These are phyloP conservation scores for Villa cingulata DNA, from an alignment of 2,888 invertebrate genomes.

Conservation along the genomic window DNA sequence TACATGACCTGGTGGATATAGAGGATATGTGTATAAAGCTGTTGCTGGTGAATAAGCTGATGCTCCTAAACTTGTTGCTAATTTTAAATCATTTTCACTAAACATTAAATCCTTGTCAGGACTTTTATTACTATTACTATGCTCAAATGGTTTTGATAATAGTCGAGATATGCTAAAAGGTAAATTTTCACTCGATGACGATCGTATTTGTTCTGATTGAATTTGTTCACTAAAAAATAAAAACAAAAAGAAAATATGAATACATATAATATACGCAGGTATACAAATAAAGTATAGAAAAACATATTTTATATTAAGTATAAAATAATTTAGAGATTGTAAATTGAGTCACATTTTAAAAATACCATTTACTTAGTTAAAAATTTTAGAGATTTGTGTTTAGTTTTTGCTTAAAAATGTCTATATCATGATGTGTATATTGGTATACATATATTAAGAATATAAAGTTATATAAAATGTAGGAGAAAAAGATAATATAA, in stretches of 20 bases:
- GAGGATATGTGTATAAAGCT: slow-evolving; percentile 34
- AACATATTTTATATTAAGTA: no score
- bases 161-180: slow-evolving; percentile 73
- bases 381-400: background rate
- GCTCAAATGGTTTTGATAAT: slow-evolving; percentile 61
- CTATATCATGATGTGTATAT: no score
- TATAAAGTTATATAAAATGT: no score
- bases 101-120: slow-evolving; percentile 31
- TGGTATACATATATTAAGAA: no score
- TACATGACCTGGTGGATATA: slow-evolving; percentile 52
- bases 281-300: no score
- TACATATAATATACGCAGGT: background rate
- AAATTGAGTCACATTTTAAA: slow-evolving; percentile 9
- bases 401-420: background rate
- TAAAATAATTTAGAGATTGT: background rate
- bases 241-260: slow-evolving; percentile 17
- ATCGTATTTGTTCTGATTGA: slow-evolving; percentile 39
- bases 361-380: slow-evolving; percentile 8
- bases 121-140: slow-evolving; percentile 34
- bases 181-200: slow-evolving; percentile 39
- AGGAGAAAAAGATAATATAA: background rate
- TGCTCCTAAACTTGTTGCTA: slow-evolving; percentile 34
- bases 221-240: slow-evolving; percentile 33
- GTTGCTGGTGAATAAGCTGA: slow-evolving; percentile 31
- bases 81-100: slow-evolving; percentile 34